A percentile compares a stretch with the other conserved stretches of the same genome.
Conservation (phyloP, 2,888 invertebrate species). For the Dryadula phaetusa region DNA sequence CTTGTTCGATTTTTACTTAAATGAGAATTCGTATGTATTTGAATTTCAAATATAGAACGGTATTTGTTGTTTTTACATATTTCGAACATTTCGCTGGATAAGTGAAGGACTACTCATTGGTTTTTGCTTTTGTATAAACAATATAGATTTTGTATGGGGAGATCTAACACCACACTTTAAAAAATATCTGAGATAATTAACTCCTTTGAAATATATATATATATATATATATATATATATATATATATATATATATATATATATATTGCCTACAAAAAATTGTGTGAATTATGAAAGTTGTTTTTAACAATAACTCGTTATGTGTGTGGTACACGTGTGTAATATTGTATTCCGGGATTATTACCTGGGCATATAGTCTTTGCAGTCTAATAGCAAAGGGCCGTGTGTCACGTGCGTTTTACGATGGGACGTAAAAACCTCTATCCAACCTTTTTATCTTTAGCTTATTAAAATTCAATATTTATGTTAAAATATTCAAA, state of each 20-base stretch:
- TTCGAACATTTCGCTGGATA: not conserved
- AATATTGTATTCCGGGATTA: slow-evolving; percentile 37
- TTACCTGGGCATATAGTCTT: slow-evolving; percentile 37
- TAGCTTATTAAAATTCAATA: slow-evolving; percentile 43
- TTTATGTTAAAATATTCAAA: slow-evolving; percentile 17
- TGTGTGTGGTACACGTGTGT: slow-evolving; percentile 31
- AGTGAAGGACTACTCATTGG: not conserved
- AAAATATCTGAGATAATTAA: too few species aligned
- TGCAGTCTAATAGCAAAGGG: slow-evolving; percentile 42
- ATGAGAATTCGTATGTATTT: not conserved
- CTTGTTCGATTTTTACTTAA: not conserved
- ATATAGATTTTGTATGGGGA: too few species aligned
- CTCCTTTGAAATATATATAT: too few species aligned
- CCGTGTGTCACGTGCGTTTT: slow-evolving; percentile 66
- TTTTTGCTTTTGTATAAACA: too few species aligned
- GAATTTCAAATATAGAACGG: not conserved
- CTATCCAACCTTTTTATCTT: slow-evolving; percentile 48
- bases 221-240: too few species aligned
- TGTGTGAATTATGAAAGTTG: slow-evolving; percentile 15
- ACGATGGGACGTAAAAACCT: slow-evolving; percentile 67
- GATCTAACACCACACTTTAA: too few species aligned
- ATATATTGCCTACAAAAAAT: not conserved
- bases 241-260: too few species aligned
- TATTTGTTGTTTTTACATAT: not conserved
- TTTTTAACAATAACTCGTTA: slow-evolving; percentile 28